These are phyloP conservation scores for Nemotelus nigrinus DNA, from an alignment of 2,888 invertebrate species.

Conservation along the genomic window DNA sequence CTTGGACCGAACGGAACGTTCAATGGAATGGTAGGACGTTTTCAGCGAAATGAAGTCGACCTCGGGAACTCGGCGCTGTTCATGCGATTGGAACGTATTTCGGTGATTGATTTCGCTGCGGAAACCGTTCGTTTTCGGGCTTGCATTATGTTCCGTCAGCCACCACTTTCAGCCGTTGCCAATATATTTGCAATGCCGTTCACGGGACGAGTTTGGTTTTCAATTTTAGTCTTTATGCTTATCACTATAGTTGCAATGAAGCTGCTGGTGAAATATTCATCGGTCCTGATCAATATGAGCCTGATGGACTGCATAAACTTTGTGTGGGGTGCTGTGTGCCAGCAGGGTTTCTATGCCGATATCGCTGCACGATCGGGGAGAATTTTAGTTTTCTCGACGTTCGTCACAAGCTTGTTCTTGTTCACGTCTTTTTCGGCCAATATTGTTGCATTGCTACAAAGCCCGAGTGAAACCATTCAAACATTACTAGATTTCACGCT, in stretches of 20 bases:
- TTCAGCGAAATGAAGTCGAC: constrained; percentile 69
- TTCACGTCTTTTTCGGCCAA: constrained; percentile 75
- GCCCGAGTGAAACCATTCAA: constrained; percentile 70
- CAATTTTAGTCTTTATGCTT: constrained; percentile 58
- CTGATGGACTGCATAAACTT: constrained; percentile 67
- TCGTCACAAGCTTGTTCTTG: constrained; percentile 69
- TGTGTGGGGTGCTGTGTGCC: constrained; percentile 70
- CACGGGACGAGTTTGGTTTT: constrained; percentile 69
- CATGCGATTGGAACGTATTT: constrained; percentile 69
- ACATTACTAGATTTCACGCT: constrained; percentile 68
- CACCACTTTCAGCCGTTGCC: constrained; percentile 69
- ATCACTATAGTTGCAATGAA: constrained; percentile 57
- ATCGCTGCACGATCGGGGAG: constrained; percentile 67
- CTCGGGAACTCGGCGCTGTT: constrained; percentile 68
- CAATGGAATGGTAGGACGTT: constrained; percentile 68
- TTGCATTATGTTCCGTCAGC: constrained; percentile 71
- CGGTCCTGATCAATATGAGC: constrained; percentile 56
- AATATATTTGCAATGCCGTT: constrained; percentile 73
- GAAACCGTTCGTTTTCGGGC: constrained; percentile 68
- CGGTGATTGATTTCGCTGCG: constrained; percentile 67
- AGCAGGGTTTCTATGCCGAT: constrained; percentile 69
- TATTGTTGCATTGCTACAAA: constrained; percentile 72
- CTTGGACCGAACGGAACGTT: constrained; percentile 70
- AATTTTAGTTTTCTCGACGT: constrained; percentile 68
- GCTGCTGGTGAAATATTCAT: constrained; percentile 58